Evolutionary conservation across 2,797 vertebrate genomes (phyloP), one percentile per base, ranked within the genome.

Genomic region (Percopsis omiscomaycus): DNA sequence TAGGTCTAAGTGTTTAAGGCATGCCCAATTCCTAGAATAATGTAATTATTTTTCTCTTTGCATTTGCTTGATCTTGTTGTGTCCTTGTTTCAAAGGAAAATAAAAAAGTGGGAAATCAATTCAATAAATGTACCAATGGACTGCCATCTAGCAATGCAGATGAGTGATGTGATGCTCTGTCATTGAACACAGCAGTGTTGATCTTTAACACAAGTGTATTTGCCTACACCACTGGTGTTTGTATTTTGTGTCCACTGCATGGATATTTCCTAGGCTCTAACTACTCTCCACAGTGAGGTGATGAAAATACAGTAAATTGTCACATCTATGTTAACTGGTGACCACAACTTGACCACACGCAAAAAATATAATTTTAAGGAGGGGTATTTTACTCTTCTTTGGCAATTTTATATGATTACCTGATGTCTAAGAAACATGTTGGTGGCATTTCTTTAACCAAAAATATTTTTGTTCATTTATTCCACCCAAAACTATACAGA

Each of bases 131-230:
- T 14, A 69, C 60, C 28, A 76, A 51, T 12, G 12, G 47, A 78
- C 55, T 79, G 77, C 70, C 68, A 75, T 72, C 15, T 64, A 79
- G 80, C 80, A 87, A 83, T 81, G 82, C 71, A 61, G 63, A 79
- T 55, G 78, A 79, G 85, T 86, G 78, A 84, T 86, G 81, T 84
- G 83, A 86, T 82, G 81, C 78, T 68, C 55, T 63, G 75, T 75
- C 58, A 68, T 58, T 69, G 66, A 71, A 63, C 11, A 56, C 61
- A 58, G 51, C 54, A 46, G n/a, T 50, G 50, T 66, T 30, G 37
- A 70, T 56, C 62, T 16, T 50, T 5, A 51, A 58, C 42, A 15
- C 15, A 47, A 55, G 14, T 4, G 10, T 47, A 52, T 77, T 69
- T 68, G 58, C 56, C 42, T 22, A 71, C 51, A 37, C 64, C 16